Evolutionary conservation across 2,113 vertebrate species (phyloP).

Genomic region (Empidonax traillii): DNA sequence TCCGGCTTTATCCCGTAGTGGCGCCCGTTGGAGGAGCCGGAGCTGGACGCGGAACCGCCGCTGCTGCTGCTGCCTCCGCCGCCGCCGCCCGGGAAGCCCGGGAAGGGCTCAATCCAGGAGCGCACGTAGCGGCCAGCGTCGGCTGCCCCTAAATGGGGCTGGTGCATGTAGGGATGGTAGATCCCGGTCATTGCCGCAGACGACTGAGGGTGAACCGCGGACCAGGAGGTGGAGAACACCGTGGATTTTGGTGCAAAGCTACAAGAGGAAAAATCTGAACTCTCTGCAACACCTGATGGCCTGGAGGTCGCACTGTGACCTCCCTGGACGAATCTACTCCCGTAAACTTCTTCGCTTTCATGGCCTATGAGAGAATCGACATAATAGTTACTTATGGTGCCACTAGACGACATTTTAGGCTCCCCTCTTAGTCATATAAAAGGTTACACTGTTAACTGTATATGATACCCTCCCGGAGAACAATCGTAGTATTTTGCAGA

Average conservation of each 20-base stretch:
- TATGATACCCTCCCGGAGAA: conserved; percentile 91
- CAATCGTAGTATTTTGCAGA: conserved; percentile 98
- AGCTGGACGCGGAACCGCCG: conserved; percentile 60
- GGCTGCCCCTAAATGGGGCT: conserved; percentile 85
- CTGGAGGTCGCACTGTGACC: conserved; percentile 86
- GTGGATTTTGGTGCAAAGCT: conserved; percentile 94
- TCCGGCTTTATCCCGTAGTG: conserved; percentile 89
- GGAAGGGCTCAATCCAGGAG: conserved; percentile 93
- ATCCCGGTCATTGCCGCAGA: conserved; percentile 85
- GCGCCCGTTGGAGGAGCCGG: conserved; percentile 73
- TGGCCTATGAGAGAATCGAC: conserved; percentile 96
- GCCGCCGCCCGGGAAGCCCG: conserved; percentile 79
- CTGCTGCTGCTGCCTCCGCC: conserved; percentile 38
- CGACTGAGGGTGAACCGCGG: conserved; percentile 87
- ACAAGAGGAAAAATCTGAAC: conserved; percentile 91
- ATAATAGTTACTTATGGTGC: conserved; percentile 96
- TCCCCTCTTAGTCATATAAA: conserved; percentile 91
- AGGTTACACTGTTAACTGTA: conserved; percentile 89
- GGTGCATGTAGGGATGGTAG: conserved; percentile 92
- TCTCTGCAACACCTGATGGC: conserved; percentile 90
- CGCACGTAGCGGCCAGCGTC: conserved; percentile 91
- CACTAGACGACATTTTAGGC: conserved; percentile 95
- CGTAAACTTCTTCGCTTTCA: conserved; percentile 92
- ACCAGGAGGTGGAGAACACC: conserved; percentile 92
- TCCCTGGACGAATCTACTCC: conserved; percentile 87